Evolutionary conservation across 2,113 vertebrate genomes (phyloP), one percentile per base, ranked within the genome.

Genomic region (Tretioscincus oriximinensis): DNA sequence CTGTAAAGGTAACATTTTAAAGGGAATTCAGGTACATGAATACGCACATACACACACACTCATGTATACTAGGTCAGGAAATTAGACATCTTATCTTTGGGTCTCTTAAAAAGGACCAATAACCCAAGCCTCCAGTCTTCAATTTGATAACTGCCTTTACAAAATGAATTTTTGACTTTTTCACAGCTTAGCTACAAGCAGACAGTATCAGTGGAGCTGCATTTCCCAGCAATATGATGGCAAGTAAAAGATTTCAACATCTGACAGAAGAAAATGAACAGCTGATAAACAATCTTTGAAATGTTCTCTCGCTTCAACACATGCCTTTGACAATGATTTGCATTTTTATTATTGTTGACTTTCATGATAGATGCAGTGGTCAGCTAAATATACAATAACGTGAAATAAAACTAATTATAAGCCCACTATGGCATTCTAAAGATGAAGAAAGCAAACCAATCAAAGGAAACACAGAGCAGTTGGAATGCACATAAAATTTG

Each of bases 11-110:
- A 65, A 85, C 74, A 89, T 91, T 90, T 92, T 88, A 89, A 29
- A 68, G 78, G 68, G 84, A 77, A 76, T 47, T 60, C 66, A 77
- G 58, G 84, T 77, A 79, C 68, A 76, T 58, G 18, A 14, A 58
- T 18, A 18, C 14, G 18, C 18, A 12, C 54, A 58, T 58, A 18
- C 29, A 88, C 85, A 61, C 47, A 80, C n/a, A 88, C 84, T 61
- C 45, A 81, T 26, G 75, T 41, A 83, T 89, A 67, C 84, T 83
- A 84, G 88, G 92, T 88, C 94, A 95, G 96, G 96, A 96, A 96
- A 96, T 96, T 94, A 96, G 94, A 96, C 89, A 93, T 93, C 95
- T 96, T 96, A 96, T 96, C 95, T 94, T 85, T 78, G n/a, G 82
- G 88, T 87, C 85, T 82, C 86, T 90, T 94, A 94, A 95, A 94